phyloP scores from a whole-genome alignment of 2,797 vertebrate genomes.

The Zenarchopterus dispar region DNA sequence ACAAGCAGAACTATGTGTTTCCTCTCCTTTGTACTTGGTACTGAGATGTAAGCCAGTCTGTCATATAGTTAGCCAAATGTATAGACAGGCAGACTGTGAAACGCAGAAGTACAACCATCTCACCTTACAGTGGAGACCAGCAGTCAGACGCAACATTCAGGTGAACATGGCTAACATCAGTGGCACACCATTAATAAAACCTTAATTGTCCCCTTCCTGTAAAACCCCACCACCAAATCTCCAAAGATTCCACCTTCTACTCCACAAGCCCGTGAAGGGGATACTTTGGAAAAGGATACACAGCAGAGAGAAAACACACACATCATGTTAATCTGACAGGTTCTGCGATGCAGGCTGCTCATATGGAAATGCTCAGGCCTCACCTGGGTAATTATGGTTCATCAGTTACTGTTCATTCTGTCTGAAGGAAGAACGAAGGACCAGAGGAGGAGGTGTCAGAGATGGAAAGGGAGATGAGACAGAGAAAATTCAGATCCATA shows the following conservation, averaged over 20 bases:
- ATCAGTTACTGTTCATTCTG: conserved; percentile 50
- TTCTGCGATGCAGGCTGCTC: conserved; percentile 36
- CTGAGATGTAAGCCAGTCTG: conserved; percentile 65
- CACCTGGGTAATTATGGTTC: conserved; percentile 63
- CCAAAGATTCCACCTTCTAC: conserved; percentile 40
- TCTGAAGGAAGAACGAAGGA: conserved; percentile 29
- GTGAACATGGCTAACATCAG: conserved; percentile 73
- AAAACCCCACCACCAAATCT: conserved; percentile 39
- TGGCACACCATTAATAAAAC: conserved; percentile 73
- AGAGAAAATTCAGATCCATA: conserved; percentile 19
- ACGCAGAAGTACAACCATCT: conserved; percentile 30
- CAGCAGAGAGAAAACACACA: conserved; percentile 59
- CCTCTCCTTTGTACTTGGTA: conserved; percentile 40
- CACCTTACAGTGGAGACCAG: conserved; percentile 55
- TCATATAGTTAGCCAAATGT: conserved; percentile 48
- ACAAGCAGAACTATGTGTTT: conserved; percentile 63
- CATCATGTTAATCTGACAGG: conserved; percentile 70
- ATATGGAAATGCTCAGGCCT: conserved; percentile 71
- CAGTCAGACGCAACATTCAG: conserved; percentile 41
- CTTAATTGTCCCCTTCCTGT: conserved; percentile 66
- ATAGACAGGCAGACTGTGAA: conserved; percentile 47
- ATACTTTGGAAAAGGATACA: conserved; percentile 47
- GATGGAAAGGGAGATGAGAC: conserved; percentile 39
- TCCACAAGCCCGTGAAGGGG: conserved; percentile 40
- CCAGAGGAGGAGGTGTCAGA: conserved; percentile 38